Conservation (phyloP, 2,888 invertebrate species). For the Ctenicera cuprea region DNA sequence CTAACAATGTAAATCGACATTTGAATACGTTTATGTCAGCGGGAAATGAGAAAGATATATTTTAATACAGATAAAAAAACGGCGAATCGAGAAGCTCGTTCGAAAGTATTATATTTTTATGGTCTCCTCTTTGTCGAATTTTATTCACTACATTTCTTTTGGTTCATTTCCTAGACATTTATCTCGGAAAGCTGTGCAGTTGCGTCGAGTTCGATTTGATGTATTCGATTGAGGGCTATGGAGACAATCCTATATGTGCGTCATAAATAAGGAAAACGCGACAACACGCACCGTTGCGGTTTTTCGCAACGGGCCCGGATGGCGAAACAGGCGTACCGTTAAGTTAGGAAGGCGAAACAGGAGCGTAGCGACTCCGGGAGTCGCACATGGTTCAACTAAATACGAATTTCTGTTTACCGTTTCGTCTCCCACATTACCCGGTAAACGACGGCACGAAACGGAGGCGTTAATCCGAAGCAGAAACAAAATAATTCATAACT, state of each 20-base stretch:
- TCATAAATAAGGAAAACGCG: slow-evolving; percentile 31
- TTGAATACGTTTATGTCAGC: slow-evolving; percentile 56
- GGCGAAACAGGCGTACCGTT: background rate
- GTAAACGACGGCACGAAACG: slow-evolving; percentile 11
- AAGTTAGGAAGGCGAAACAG: background rate
- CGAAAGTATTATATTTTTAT: slow-evolving; percentile 49
- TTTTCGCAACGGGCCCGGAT: slow-evolving; percentile 12
- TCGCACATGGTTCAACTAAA: slow-evolving; percentile 18
- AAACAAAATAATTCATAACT: slow-evolving; percentile 38
- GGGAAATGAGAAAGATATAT: slow-evolving; percentile 48
- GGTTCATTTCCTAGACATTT: slow-evolving; percentile 50
- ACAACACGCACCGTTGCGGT: slow-evolving; percentile 23
- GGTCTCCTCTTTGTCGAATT: slow-evolving; percentile 49
- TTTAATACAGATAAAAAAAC: slow-evolving; percentile 43
- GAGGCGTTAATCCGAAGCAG: slow-evolving; percentile 25
- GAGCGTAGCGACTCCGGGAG: background rate
- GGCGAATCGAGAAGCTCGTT: slow-evolving; percentile 42
- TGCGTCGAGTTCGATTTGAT: slow-evolving; percentile 43
- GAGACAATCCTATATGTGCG: slow-evolving; percentile 35
- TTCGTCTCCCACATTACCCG: slow-evolving; percentile 9
- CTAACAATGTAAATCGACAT: slow-evolving; percentile 59
- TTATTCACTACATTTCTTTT: slow-evolving; percentile 51
- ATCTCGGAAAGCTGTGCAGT: slow-evolving; percentile 44
- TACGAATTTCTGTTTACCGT: slow-evolving; percentile 5
- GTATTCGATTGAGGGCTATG: slow-evolving; percentile 46